These are phyloP conservation scores for Dryas iulia DNA, from an alignment of 1,140 invertebrate genomes.

Conservation along the genomic window DNA sequence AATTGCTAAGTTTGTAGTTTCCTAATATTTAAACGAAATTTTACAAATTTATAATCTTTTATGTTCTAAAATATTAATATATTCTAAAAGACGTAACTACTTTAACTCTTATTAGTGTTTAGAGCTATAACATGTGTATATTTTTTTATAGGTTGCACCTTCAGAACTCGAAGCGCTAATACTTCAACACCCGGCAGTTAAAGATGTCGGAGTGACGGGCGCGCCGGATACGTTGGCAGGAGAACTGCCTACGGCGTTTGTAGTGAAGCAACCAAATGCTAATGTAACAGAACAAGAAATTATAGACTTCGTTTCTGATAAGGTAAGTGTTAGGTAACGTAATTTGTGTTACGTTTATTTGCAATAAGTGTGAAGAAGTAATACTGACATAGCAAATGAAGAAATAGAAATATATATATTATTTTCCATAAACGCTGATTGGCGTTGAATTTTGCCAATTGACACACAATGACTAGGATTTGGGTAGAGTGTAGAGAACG, in stretches of 20 bases:
- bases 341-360: neutral
- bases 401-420: no score
- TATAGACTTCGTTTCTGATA: constrained; percentile 66
- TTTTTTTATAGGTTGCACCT: constrained; percentile 80
- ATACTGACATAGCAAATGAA: no score
- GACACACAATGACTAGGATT: no score
- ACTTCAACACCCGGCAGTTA: constrained; percentile 83
- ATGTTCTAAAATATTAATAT: no score
- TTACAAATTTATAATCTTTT: no score
- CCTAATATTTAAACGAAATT: no score
- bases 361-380: neutral
- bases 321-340: constrained; percentile 38
- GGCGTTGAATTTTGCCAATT: no score
- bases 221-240: constrained; percentile 83
- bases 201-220: constrained; percentile 87
- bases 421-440: no score
- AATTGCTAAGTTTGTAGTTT: no score
- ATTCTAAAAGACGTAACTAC: no score
- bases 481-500: no score
- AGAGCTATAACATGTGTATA: neutral
- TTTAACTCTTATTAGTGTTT: neutral
- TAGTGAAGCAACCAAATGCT: constrained; percentile 80
- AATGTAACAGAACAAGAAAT: constrained; percentile 77
- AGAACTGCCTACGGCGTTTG: constrained; percentile 86
- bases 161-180: constrained; percentile 88